These are phyloP conservation scores for Enteromius afrohamiltoni DNA, from an alignment of 2,797 vertebrate genomes.

Conservation along the genomic window DNA sequence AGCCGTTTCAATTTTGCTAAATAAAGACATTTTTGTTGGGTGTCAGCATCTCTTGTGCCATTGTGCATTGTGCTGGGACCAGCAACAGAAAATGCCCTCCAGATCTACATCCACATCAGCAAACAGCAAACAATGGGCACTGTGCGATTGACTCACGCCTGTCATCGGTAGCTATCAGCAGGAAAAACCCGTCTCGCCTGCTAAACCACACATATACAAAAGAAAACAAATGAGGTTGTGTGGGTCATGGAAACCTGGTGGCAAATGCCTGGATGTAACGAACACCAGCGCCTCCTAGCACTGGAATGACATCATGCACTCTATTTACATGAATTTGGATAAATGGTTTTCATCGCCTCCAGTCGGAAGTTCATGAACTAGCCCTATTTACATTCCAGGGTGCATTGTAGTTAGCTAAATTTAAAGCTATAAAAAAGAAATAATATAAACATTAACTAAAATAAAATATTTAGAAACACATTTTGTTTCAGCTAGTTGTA, in stretches of 20 bases:
- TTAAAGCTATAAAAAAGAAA: not conserved
- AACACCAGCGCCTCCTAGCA: slow-evolving; percentile 23
- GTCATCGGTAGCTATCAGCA: slow-evolving; percentile 57
- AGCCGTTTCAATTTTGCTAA: slow-evolving; percentile 57
- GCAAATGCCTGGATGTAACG: not conserved
- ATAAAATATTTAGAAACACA: not conserved
- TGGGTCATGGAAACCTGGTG: slow-evolving; percentile 5
- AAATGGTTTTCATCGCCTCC: not conserved
- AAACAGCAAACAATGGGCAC: slow-evolving; percentile 65
- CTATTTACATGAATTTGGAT: not conserved
- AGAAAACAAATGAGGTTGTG: slow-evolving; percentile 35
- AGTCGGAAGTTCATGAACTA: not conserved
- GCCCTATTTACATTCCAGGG: not conserved
- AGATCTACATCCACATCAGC: slow-evolving; percentile 66
- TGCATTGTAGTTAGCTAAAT: not conserved
- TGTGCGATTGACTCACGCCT: slow-evolving; percentile 57
- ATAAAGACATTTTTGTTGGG: slow-evolving; percentile 65
- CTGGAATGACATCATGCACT: not conserved
- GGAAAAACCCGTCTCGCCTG: slow-evolving; percentile 59
- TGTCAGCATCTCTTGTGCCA: slow-evolving; percentile 62
- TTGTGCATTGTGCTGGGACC: slow-evolving; percentile 60
- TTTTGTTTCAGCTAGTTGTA: not conserved
- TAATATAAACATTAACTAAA: not conserved
- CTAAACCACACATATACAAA: slow-evolving; percentile 39
- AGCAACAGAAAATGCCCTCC: slow-evolving; percentile 53